Conservation (phyloP, 2,888 invertebrate genomes). For the Brenthis hecate region DNA sequence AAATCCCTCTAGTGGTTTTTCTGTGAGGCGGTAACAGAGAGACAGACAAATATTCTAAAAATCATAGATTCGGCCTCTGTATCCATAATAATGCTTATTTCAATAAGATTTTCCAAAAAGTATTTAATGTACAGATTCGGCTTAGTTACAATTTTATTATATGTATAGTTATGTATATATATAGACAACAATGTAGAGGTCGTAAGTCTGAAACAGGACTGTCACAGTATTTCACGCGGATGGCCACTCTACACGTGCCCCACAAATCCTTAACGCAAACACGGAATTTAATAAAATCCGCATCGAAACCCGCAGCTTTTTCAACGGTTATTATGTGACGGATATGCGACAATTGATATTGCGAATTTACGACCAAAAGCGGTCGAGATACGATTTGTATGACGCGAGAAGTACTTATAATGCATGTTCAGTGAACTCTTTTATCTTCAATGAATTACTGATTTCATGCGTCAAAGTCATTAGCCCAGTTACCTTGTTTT, state of each 20-base stretch:
- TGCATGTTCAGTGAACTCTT: background rate
- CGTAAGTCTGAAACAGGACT: background rate
- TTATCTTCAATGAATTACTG: background rate
- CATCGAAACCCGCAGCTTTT: constrained; percentile 35
- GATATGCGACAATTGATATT: constrained; percentile 36
- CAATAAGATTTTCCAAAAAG: too few relatives aligned
- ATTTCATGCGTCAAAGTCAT: too few relatives aligned
- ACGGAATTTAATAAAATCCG: constrained; percentile 45
- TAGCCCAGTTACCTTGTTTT: too few relatives aligned
- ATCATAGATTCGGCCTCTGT: too few relatives aligned
- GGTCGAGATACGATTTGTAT: constrained; percentile 6
- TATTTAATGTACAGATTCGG: too few relatives aligned
- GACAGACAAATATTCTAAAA: too few relatives aligned
- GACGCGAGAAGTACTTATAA: background rate
- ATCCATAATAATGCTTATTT: too few relatives aligned
- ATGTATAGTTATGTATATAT: background rate
- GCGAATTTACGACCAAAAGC: constrained; percentile 21
- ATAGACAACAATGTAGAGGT: background rate
- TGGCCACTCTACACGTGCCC: constrained; percentile 10
- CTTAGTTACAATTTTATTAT: too few relatives aligned
- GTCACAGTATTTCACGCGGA: background rate
- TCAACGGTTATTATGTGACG: constrained; percentile 37
- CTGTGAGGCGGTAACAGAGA: too few relatives aligned
- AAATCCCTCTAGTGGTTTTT: too few relatives aligned
- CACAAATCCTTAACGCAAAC: constrained; percentile 38